phyloP scores from a whole-genome alignment of 2,113 vertebrate genomes.

The Dipodomys spectabilis region DNA sequence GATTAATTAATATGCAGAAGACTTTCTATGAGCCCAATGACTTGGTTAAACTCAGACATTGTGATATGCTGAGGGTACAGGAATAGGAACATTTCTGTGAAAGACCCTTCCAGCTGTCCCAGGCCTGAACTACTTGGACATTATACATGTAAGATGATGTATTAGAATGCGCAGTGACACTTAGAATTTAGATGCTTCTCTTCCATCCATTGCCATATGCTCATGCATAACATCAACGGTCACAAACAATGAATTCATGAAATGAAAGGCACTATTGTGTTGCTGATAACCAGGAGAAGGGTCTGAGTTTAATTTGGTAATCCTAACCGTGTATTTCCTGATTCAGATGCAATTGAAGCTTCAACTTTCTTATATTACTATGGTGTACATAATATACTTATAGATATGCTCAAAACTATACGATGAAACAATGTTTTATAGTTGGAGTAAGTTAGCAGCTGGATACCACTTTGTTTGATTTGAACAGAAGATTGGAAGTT shows the following conservation, averaged over 20 bases:
- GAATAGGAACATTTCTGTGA: neutral
- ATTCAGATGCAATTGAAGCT: constrained; percentile 67
- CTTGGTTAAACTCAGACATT: neutral
- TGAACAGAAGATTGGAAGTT: constrained; percentile 71
- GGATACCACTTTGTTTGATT: constrained; percentile 73
- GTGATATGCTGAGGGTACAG: neutral
- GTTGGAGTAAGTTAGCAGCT: constrained; percentile 68
- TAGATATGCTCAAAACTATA: constrained; percentile 44
- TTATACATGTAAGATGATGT: neutral
- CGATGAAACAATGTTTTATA: constrained; percentile 69
- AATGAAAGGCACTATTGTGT: constrained; percentile 58
- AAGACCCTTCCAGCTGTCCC: neutral
- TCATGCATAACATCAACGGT: constrained; percentile 2
- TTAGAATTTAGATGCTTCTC: constrained; percentile 38
- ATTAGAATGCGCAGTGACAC: neutral
- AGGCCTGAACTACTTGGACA: neutral
- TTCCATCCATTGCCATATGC: constrained; percentile 34
- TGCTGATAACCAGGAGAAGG: constrained; percentile 6
- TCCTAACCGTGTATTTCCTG: constrained; percentile 44
- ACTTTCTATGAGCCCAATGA: neutral
- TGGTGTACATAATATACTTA: constrained; percentile 65
- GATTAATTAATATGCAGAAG: neutral
- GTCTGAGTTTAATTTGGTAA: constrained; percentile 46
- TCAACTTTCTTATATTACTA: constrained; percentile 63
- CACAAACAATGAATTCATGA: constrained; percentile 35